phyloP scores from a whole-genome alignment of 2,113 vertebrate species.

The Myanophis thanlyinensis region DNA sequence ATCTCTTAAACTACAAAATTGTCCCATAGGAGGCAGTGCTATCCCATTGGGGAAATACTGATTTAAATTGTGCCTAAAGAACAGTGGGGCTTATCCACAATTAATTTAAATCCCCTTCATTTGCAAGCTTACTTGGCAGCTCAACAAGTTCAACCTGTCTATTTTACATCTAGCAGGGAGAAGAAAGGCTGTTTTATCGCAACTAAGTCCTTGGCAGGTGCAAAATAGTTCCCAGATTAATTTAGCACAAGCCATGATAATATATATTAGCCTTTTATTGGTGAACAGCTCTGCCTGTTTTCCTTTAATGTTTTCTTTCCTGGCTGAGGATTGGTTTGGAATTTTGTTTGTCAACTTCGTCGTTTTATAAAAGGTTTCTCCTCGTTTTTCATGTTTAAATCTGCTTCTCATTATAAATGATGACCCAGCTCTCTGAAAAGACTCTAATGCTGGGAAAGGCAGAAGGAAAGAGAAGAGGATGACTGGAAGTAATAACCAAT shows the following conservation, averaged over 20 bases:
- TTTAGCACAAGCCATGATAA: background rate
- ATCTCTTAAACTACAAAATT: background rate
- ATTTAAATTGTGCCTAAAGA: background rate
- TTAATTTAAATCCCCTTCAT: background rate
- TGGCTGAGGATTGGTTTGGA: background rate
- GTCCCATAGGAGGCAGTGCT: background rate
- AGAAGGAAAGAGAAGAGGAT: background rate
- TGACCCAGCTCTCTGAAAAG: background rate
- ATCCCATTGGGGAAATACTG: background rate
- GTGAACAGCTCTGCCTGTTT: background rate
- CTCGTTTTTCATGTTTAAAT: background rate
- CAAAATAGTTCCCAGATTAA: background rate
- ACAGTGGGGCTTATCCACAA: background rate
- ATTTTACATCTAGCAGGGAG: background rate
- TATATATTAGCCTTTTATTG: background rate
- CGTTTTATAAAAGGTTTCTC: background rate
- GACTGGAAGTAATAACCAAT: background rate
- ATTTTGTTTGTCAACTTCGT: background rate
- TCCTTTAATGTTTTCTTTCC: background rate
- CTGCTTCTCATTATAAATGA: background rate
- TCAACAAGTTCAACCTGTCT: background rate
- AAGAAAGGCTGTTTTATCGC: background rate
- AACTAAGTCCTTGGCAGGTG: background rate
- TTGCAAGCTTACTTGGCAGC: background rate
- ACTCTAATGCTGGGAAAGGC: background rate